Evolutionary conservation across 2,888 invertebrate genomes (phyloP), one percentile per base, ranked within the genome.

Genomic region (Brachyptera risi): DNA sequence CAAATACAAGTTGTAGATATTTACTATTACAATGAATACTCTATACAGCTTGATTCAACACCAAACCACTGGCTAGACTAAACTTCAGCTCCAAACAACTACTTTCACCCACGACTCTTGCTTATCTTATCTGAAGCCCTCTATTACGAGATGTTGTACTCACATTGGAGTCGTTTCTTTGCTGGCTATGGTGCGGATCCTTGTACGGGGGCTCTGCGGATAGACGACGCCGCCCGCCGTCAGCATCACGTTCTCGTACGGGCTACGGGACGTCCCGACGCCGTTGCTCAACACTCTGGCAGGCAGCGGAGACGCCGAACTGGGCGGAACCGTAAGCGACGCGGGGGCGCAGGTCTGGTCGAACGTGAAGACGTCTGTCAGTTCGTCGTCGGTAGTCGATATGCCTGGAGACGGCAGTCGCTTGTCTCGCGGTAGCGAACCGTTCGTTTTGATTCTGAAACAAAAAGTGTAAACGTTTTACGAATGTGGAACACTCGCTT

Each of bases 391-490:
- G 2, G 71, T 68, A n/a, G n/a, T n/a, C n/a, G n/a, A n/a, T n/a
- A n/a, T n/a, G n/a, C n/a, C n/a, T 15, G 66, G 65, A 44, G 65
- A 65, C 3, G 58, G 56, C 17, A 63, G 58, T 7, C 64, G 51
- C 44, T 68, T 81, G 67, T 88, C 89, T 19, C 90, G 77, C 0
- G 94, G 92, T 47, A 94, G 75, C 0, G 93, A 93, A 0, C 94
- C 94, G 71, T 94, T 94, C 0, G 94, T 94, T 72, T 91, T 94
- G 61, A 94, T 94, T 68, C 90, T 87, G 76, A 17, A 5, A 24
- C 21, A 24, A 24, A n/a, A n/a, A n/a, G n/a, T n/a, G n/a, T n/a
- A n/a, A n/a, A n/a, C n/a, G n/a, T n/a, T n/a, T n/a, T n/a, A n/a
- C n/a, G n/a, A n/a, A n/a, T n/a, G n/a, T n/a, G n/a, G n/a, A n/a